Percentiles rank a stretch among this genome's conserved stretches.
Evolutionary conservation across 2,113 vertebrate species (phyloP).

Genomic region (Coturnix japonica): DNA sequence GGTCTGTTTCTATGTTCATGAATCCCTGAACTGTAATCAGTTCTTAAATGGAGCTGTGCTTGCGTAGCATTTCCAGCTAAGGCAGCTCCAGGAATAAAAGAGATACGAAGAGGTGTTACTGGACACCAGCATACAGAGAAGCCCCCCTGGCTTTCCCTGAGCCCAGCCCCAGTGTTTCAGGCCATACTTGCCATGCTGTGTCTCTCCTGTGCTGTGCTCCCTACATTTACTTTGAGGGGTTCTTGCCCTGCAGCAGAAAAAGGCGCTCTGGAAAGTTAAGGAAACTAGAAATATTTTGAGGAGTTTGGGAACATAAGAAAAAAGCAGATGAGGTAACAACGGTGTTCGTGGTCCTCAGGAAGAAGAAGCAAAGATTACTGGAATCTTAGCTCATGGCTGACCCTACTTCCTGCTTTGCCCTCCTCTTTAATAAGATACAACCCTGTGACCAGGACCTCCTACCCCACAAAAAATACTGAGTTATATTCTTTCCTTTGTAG

Average conservation of each 20-base stretch:
- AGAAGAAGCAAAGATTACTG: background rate
- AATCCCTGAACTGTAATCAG: background rate
- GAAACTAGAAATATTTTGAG: background rate
- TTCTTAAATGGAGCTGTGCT: background rate
- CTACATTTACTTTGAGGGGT: background rate
- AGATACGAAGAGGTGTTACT: background rate
- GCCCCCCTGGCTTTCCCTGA: background rate
- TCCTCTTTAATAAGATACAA: background rate
- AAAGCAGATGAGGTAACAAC: background rate
- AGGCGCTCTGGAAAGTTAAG: background rate
- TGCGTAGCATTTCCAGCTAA: background rate
- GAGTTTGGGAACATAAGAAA: background rate
- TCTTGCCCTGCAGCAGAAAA: background rate
- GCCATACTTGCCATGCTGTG: rapidly evolving
- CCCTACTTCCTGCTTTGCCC: background rate
- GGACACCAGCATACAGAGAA: background rate
- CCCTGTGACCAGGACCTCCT: background rate
- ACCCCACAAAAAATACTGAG: background rate
- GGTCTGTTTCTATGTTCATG: background rate
- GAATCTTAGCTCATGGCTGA: background rate
- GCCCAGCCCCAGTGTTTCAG: background rate
- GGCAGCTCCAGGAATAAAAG: background rate
- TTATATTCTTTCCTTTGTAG: background rate
- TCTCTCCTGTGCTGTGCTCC: background rate
- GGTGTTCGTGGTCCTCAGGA: background rate